These are phyloP conservation scores for Himalopsyche anomala DNA, from an alignment of 2,888 invertebrate genomes.

Conservation along the genomic window DNA sequence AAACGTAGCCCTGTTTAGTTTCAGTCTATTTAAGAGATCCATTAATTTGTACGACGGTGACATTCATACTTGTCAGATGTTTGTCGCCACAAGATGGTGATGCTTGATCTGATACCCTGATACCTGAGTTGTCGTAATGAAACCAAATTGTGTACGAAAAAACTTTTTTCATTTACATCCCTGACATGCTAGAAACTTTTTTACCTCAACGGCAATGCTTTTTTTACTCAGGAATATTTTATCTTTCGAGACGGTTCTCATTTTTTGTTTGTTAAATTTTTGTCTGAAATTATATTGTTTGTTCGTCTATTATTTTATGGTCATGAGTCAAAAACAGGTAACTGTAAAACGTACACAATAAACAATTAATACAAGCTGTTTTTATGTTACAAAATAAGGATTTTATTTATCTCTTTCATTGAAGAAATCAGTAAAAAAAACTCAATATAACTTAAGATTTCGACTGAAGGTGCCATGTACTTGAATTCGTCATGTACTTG, in stretches of 20 bases:
- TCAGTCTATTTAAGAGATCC: constrained; percentile 47
- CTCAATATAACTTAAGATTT: no score
- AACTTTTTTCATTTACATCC: constrained; percentile 27
- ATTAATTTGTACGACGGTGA: constrained; percentile 48
- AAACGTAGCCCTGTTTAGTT: constrained; percentile 33
- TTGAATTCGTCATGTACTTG: no score
- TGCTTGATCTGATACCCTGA: constrained; percentile 20
- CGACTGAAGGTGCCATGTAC: no score
- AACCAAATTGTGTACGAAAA: constrained; percentile 11
- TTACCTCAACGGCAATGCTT: constrained; percentile 1
- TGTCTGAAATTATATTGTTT: neutral
- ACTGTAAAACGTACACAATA: no score
- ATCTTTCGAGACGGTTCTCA: neutral
- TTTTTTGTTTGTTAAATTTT: neutral
- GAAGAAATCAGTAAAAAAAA: no score
- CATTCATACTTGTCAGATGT: constrained; percentile 46
- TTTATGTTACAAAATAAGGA: no score
- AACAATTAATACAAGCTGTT: no score
- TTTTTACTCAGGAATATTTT: constrained; percentile 8
- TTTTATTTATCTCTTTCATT: no score
- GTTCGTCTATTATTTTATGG: no score
- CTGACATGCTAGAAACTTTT: constrained; percentile 31
- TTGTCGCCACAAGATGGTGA: neutral
- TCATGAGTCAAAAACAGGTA: no score
- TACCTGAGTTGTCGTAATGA: constrained; percentile 20